phyloP scores from a whole-genome alignment of 2,113 vertebrate species.

The Nematolebias whitei region DNA sequence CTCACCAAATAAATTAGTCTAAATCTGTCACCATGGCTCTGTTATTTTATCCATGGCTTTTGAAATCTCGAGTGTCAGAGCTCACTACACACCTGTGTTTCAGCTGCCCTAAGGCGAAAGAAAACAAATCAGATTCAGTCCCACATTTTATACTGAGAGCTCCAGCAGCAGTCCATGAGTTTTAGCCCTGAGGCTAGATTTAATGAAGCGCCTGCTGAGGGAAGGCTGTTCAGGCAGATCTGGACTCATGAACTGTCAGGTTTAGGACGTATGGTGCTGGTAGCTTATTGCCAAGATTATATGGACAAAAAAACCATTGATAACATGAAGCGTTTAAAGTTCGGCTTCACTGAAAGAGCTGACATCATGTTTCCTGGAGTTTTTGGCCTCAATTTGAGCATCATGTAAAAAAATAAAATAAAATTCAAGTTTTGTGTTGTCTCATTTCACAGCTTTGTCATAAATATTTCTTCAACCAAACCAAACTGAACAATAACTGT shows the following conservation, averaged over 20 bases:
- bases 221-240: slow-evolving; percentile 9
- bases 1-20: background rate
- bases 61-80: background rate
- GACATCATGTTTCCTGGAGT: slow-evolving; percentile 1
- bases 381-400: slow-evolving; percentile 5
- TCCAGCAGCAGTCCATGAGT: slow-evolving; percentile 9
- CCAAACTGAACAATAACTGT: slow-evolving; percentile 13
- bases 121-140: slow-evolving; percentile 23
- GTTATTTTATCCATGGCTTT: background rate
- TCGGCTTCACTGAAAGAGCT: slow-evolving; percentile 5
- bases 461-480: slow-evolving; percentile 11
- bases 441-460: background rate
- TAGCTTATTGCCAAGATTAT: background rate
- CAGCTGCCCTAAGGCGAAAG: background rate
- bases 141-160: slow-evolving; percentile 17
- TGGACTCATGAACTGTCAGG: background rate
- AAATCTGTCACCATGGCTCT: background rate
- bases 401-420: background rate
- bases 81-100: slow-evolving; percentile 21
- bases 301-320: background rate
- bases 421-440: slow-evolving; percentile 3
- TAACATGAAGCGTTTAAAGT: background rate
- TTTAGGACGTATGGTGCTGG: background rate
- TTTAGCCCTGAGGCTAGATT: slow-evolving; percentile 16
- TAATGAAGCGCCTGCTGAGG: slow-evolving; percentile 35